phyloP scores from a whole-genome alignment of 2,113 vertebrate species.

The Cisticola juncidis region DNA sequence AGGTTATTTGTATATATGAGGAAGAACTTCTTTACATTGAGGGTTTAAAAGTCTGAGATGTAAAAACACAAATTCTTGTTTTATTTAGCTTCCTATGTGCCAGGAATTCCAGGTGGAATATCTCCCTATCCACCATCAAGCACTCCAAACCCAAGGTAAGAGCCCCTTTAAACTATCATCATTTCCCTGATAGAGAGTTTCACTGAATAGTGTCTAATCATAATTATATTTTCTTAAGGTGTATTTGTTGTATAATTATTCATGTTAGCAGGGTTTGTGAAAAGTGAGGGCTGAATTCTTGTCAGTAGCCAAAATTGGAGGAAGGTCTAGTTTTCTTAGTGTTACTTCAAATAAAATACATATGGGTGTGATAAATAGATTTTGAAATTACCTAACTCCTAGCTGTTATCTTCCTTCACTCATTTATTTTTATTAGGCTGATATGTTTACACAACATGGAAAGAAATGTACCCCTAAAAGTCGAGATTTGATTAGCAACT shows the following conservation, averaged over 20 bases:
- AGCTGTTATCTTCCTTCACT: not conserved
- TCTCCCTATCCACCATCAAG: conserved; percentile 84
- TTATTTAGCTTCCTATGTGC: conserved; percentile 90
- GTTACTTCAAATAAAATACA: not conserved
- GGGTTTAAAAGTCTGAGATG: not conserved
- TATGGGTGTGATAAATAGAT: not conserved
- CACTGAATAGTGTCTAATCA: not conserved
- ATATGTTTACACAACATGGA: not conserved
- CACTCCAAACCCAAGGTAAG: conserved; percentile 88
- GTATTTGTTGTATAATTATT: not conserved
- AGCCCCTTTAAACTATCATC: not conserved
- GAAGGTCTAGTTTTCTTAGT: not conserved
- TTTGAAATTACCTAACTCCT: not conserved
- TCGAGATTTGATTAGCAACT: not conserved
- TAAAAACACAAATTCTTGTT: conserved; percentile 55
- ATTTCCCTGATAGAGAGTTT: not conserved
- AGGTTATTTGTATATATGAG: not conserved
- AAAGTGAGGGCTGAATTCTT: not conserved
- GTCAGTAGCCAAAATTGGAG: not conserved
- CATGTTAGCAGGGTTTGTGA: not conserved
- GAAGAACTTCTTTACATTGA: not conserved
- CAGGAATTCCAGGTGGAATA: conserved; percentile 86
- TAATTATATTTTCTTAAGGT: not conserved
- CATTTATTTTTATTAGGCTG: not conserved
- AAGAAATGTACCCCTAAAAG: not conserved